These are phyloP conservation scores for Sarcophaga bullata DNA, from an alignment of 1,140 invertebrate species.

Conservation along the genomic window DNA sequence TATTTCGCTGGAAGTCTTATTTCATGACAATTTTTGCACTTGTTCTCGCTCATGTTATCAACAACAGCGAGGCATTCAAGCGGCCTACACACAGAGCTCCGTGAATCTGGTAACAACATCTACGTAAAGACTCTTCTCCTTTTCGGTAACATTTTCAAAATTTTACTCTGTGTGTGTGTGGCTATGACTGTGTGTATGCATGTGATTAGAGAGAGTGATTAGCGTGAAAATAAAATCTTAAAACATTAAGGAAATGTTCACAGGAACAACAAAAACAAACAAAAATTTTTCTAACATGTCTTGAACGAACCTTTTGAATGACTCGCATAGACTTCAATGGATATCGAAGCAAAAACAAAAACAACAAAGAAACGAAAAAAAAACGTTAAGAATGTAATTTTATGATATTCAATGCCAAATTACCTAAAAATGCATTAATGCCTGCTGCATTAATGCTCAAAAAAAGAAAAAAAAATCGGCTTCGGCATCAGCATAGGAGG, in stretches of 20 bases:
- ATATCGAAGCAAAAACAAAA: no score
- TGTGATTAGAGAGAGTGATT: neutral
- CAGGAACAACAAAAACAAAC: neutral
- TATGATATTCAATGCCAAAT: constrained; percentile 31
- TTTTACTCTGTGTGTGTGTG: neutral
- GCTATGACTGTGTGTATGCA: no score
- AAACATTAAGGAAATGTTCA: constrained; percentile 24
- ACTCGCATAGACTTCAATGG: no score
- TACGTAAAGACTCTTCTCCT: no score
- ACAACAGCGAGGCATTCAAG: neutral
- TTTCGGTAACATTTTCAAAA: neutral
- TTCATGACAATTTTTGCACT: neutral
- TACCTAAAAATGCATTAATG: constrained; percentile 36
- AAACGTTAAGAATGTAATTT: neutral
- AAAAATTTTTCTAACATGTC: constrained; percentile 3
- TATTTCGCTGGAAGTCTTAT: neutral
- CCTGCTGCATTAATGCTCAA: constrained; percentile 12
- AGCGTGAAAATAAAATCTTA: neutral
- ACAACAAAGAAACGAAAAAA: neutral
- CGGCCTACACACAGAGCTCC: neutral
- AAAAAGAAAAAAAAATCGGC: neutral
- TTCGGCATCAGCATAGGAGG: neutral
- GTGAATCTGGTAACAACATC: neutral
- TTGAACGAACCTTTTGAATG: no score
- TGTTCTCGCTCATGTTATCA: constrained; percentile 1